Percentiles rank a stretch among this genome's conserved stretches.
Conservation (phyloP, 1,140 invertebrate genomes). For the Plutomurus gul region DNA sequence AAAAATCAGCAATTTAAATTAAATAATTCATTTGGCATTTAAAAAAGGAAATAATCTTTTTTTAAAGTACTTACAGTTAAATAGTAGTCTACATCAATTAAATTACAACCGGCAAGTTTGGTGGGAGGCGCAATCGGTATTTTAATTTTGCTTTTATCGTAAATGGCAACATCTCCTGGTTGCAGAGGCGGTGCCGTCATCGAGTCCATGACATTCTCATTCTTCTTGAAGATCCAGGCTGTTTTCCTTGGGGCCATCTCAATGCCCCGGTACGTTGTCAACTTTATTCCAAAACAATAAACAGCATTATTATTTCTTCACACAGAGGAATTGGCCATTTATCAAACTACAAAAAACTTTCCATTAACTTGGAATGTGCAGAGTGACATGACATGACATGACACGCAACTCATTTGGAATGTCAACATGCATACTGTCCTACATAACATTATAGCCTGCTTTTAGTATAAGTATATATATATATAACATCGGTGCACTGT, state of each 20-base stretch:
- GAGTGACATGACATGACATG: too few relatives aligned
- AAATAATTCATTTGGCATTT: background rate
- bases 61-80: background rate
- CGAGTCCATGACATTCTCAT: background rate
- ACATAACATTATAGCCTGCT: too few relatives aligned
- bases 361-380: too few relatives aligned
- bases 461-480: too few relatives aligned
- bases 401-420: too few relatives aligned
- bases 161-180: background rate
- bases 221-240: background rate
- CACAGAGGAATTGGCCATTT: too few relatives aligned
- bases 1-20: background rate
- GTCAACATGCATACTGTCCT: too few relatives aligned
- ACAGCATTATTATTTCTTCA: too few relatives aligned
- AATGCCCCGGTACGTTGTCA: background rate
- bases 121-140: slow-evolving; percentile 5
- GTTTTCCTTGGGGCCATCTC: slow-evolving; percentile 5
- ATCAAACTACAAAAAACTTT: too few relatives aligned
- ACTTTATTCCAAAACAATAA: background rate
- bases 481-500: too few relatives aligned
- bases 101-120: slow-evolving; percentile 26
- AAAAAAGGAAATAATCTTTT: too few relatives aligned
- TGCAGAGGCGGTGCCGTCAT: background rate
- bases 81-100: slow-evolving; percentile 28
- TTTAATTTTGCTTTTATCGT: slow-evolving; percentile 14